A percentile compares a stretch with the other conserved stretches of the same genome.
Evolutionary conservation across 2,113 vertebrate genomes (phyloP).

Genomic region (Toxotes chatareus): DNA sequence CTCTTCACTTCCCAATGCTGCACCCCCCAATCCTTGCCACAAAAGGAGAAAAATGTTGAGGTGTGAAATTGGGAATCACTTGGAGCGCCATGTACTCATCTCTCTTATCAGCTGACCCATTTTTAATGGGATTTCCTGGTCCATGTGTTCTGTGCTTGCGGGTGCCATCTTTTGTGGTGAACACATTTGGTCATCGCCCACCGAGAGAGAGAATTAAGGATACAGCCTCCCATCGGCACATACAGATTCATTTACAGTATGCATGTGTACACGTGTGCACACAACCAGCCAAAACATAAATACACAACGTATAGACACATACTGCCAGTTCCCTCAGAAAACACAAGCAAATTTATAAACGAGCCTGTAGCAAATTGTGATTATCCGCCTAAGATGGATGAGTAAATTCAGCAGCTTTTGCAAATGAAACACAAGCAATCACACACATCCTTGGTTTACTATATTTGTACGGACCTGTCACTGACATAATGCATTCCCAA

Average conservation of each 20-base stretch:
- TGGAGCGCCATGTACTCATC: conserved; percentile 60
- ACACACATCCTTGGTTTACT: no score
- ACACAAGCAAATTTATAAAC: background rate
- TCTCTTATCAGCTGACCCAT: conserved; percentile 70
- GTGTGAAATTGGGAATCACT: conserved; percentile 79
- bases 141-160: conserved; percentile 45
- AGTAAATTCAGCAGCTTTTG: background rate
- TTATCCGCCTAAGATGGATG: background rate
- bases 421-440: background rate
- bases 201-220: conserved; percentile 28
- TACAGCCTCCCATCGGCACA: background rate
- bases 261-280: background rate
- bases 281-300: background rate
- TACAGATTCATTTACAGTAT: background rate
- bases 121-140: conserved; percentile 77
- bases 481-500: no score
- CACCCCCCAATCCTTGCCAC: background rate
- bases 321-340: background rate
- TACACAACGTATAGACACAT: background rate
- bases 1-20: conserved; percentile 8
- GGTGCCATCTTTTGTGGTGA: conserved; percentile 52
- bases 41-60: conserved; percentile 49
- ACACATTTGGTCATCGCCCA: conserved; percentile 44
- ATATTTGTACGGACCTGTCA: no score
- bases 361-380: background rate